Evolutionary conservation across 1,140 invertebrate species (phyloP).

Genomic region (Acromyrmex heyeri): DNA sequence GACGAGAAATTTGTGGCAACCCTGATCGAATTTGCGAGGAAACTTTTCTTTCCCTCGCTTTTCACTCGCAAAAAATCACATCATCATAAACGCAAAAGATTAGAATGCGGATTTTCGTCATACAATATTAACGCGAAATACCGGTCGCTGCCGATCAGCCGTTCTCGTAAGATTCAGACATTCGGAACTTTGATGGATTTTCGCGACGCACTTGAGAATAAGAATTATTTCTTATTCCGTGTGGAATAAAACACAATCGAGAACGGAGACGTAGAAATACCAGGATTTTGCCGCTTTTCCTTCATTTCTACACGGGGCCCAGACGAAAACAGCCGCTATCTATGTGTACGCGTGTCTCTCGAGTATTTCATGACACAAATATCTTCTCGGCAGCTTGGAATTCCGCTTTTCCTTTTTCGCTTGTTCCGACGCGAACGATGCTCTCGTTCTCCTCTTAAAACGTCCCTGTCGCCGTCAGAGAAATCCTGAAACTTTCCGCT

Average conservation of each 20-base stretch:
- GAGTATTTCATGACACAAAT: slow-evolving; percentile 81
- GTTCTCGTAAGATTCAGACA: no score
- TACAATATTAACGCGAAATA: background rate
- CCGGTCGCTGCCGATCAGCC: background rate
- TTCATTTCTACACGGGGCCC: slow-evolving; percentile 58
- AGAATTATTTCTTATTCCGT: background rate
- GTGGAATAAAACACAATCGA: background rate
- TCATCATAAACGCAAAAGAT: background rate
- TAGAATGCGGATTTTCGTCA: background rate
- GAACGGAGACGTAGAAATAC: slow-evolving; percentile 53
- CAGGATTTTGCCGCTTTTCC: slow-evolving; percentile 67
- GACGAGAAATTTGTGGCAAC: no score
- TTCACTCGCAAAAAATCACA: background rate
- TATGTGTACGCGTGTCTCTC: slow-evolving; percentile 58
- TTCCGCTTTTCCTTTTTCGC: slow-evolving; percentile 77
- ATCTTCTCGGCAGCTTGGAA: slow-evolving; percentile 78
- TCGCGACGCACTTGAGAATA: slow-evolving; percentile 10
- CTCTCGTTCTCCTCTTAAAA: slow-evolving; percentile 68
- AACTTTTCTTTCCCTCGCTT: background rate
- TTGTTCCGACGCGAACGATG: slow-evolving; percentile 64
- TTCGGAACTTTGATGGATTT: slow-evolving; percentile 26
- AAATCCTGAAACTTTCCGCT: slow-evolving; percentile 29
- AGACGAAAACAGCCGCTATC: slow-evolving; percentile 72
- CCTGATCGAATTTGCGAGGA: background rate
- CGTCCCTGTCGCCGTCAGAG: slow-evolving; percentile 57